Evolutionary conservation across 2,113 vertebrate species (phyloP).

Genomic region (Picathartes gymnocephalus): DNA sequence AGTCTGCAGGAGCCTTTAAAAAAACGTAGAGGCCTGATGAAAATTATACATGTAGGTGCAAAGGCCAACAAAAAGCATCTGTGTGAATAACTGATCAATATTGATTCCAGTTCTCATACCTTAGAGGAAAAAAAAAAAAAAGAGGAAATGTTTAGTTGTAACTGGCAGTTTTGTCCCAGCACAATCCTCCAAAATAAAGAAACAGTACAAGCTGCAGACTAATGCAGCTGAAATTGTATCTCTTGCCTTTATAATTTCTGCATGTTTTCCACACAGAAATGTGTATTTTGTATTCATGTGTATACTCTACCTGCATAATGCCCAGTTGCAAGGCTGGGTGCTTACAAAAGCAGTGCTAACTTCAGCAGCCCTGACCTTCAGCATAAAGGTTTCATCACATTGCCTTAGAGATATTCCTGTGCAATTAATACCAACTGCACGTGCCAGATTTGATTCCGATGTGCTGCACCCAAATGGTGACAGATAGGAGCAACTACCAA

Average conservation of each 20-base stretch:
- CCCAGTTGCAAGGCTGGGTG: not conserved
- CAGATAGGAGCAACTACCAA: not conserved
- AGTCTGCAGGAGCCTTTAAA: not conserved
- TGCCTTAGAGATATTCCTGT: not conserved
- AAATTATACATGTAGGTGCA: not conserved
- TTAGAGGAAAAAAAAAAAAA: not conserved
- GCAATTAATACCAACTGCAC: not conserved
- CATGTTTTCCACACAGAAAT: not conserved
- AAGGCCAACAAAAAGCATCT: not conserved
- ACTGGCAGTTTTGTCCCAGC: not conserved
- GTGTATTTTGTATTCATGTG: not conserved
- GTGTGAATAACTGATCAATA: not conserved
- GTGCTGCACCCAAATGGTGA: not conserved
- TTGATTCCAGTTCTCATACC: not conserved
- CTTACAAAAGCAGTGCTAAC: not conserved
- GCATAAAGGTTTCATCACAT: not conserved
- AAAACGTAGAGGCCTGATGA: not conserved
- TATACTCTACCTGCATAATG: not conserved
- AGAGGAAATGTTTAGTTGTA: not conserved
- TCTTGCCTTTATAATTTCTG: not conserved
- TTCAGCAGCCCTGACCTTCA: not conserved
- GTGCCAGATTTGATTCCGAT: not conserved
- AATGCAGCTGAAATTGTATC: not conserved
- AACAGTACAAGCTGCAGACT: not conserved
- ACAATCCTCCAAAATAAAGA: not conserved